A percentile compares a stretch with the other conserved stretches of the same genome.
phyloP scores from a whole-genome alignment of 1,140 invertebrate genomes.

The Atta texana region DNA sequence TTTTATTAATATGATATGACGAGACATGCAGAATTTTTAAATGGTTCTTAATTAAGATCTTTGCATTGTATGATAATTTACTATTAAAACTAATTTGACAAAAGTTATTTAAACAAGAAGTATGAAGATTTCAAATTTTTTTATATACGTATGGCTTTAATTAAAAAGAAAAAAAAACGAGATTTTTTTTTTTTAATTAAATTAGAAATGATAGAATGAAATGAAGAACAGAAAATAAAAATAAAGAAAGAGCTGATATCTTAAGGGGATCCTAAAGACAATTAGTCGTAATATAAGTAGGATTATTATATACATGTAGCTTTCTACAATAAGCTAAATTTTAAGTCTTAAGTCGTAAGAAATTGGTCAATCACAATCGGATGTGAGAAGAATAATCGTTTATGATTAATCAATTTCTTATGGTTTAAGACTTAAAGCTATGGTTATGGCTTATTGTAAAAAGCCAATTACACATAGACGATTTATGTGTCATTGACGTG shows the following conservation, averaged over 20 bases:
- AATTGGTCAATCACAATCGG: too few species aligned
- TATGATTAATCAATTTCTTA: too few species aligned
- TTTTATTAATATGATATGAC: slow-evolving; percentile 11
- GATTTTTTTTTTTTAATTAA: background rate
- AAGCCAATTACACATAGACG: too few species aligned
- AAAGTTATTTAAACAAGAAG: background rate
- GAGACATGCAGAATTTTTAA: background rate
- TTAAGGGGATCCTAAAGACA: too few species aligned
- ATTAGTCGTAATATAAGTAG: too few species aligned
- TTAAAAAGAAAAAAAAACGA: background rate
- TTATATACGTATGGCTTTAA: background rate
- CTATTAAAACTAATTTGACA: background rate
- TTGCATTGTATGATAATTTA: background rate
- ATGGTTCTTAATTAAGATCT: slow-evolving; percentile 4
- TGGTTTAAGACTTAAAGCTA: too few species aligned
- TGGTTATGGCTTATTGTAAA: too few species aligned
- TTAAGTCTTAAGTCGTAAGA: too few species aligned
- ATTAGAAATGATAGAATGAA: background rate
- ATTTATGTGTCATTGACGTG: too few species aligned
- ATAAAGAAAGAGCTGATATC: background rate
- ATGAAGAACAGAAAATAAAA: background rate
- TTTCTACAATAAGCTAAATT: too few species aligned
- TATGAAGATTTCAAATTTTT: background rate
- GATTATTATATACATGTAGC: too few species aligned
- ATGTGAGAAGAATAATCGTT: too few species aligned